Conservation (phyloP, 2,113 vertebrate species). For the Poeciliopsis retropinna region DNA sequence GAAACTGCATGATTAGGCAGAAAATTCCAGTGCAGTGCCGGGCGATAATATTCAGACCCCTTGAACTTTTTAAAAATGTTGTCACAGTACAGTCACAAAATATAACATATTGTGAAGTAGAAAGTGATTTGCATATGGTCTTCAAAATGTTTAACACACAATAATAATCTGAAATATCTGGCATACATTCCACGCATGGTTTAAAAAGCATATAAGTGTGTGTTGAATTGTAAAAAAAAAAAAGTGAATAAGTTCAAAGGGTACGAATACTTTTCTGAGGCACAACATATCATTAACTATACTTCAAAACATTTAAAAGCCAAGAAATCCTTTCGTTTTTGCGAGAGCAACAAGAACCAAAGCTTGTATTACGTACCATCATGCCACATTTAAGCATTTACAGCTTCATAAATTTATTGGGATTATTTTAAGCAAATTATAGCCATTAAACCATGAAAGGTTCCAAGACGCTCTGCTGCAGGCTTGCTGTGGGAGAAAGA, state of each 20-base stretch:
- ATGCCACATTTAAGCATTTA: slow-evolving; percentile 61
- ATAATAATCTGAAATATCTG: no score
- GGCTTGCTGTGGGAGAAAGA: slow-evolving; percentile 52
- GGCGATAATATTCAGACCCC: slow-evolving; percentile 15
- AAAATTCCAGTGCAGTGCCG: slow-evolving; percentile 22
- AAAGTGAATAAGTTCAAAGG: background rate
- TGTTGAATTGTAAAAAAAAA: no score
- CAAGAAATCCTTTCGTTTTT: slow-evolving; percentile 5
- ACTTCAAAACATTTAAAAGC: background rate
- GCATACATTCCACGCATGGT: no score
- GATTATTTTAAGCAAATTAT: slow-evolving; percentile 78
- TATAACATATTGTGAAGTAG: no score
- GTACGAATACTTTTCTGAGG: background rate
- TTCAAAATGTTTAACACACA: no score
- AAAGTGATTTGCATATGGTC: no score
- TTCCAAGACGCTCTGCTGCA: slow-evolving; percentile 60
- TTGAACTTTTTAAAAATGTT: no score
- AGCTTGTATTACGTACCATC: slow-evolving; percentile 57
- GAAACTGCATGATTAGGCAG: slow-evolving; percentile 11
- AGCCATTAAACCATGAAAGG: slow-evolving; percentile 67
- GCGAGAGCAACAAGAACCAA: slow-evolving; percentile 39
- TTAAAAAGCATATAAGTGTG: no score
- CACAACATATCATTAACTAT: background rate
- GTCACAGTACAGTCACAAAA: no score
- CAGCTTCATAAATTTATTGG: slow-evolving; percentile 66